A percentile compares a stretch with the other conserved stretches of the same genome.
Conservation (phyloP, 2,797 vertebrate species). For the Fundulus diaphanus region DNA sequence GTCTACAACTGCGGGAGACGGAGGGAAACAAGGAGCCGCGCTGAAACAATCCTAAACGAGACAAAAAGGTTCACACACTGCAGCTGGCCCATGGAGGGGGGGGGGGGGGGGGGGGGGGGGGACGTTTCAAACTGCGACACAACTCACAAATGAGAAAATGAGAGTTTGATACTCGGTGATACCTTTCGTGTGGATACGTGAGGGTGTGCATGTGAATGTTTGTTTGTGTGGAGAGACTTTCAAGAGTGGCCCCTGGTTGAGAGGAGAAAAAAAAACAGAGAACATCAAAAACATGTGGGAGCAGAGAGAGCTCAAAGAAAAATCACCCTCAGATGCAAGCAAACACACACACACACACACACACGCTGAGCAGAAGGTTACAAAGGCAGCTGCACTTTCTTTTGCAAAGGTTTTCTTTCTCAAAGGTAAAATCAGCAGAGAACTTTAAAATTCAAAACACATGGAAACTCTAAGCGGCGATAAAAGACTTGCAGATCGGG, state of each 20-base stretch:
- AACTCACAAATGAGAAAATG: conserved; percentile 50
- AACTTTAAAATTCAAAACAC: conserved; percentile 55
- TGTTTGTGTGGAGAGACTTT: conserved; percentile 49
- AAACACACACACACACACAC: conserved; percentile 26
- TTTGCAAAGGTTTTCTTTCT: conserved; percentile 51
- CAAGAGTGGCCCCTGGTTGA: conserved; percentile 65
- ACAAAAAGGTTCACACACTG: conserved; percentile 65
- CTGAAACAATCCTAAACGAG: conserved; percentile 54
- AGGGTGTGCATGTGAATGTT: conserved; percentile 25
- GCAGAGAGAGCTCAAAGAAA: conserved; percentile 66
- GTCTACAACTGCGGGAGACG: conserved; percentile 50
- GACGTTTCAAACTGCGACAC: conserved; percentile 41
- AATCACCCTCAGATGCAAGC: conserved; percentile 58
- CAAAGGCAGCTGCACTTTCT: conserved; percentile 65
- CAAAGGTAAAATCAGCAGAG: conserved; percentile 52
- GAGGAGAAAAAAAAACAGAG: conserved; percentile 54
- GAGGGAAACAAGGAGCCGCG: conserved; percentile 8
- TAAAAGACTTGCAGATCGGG: conserved; percentile 50
- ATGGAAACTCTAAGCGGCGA: conserved; percentile 49
- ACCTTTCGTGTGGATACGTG: conserved; percentile 20
- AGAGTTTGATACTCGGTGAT: conserved; percentile 46
- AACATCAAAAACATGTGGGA: conserved; percentile 80
- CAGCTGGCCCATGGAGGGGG: conserved; percentile 51
- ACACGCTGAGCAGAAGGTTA: conserved; percentile 30
- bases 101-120: conserved; percentile 1